Evolutionary conservation across 2,888 invertebrate species (phyloP), one percentile per base, ranked within the genome.

Genomic region (Agrypnus murinus): DNA sequence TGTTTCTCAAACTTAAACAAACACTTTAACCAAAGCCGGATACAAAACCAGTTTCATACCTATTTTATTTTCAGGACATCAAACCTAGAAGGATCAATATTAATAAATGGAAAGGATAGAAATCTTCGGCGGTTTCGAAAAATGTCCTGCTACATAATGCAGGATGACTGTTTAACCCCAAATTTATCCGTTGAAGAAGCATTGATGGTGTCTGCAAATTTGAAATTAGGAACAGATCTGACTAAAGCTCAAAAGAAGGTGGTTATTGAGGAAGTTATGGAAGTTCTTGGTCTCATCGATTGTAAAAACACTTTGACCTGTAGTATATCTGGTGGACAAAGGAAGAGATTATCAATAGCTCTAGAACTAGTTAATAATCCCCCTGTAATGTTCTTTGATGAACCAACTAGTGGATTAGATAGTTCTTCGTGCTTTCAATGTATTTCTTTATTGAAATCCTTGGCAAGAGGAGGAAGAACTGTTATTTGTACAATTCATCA

Each of bases 401-500:
- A 98, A 85, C 97, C 97, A 1, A 94, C 94, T 43, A 93, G 96
- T 80, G 98, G 98, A 14, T 87, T 98, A 84, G 98, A 98, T 84
- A 97, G 96, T 84, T 95, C 96, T 38, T 95, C 97, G 60, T 97
- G 97, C 87, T 96, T 95, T 87, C 96, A 96, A 86, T 94, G 97
- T 85, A 92, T 98, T 82, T 93, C 92, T 71, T 86, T 98, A 81
- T 88, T 98, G 81, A 96, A 96, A 86, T 93, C 94, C 0, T 86
- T 98, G 78, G 95, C 97, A 10, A 89, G 95, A 79, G 95, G 95
- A 58, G 92, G 94, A 0, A 90, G 97, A 75, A 97, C 97, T 31
- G 95, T 98, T 73, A 95, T 98, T 75, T 98, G 97, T 83, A 97
- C 97, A 43, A 98, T 98, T 78, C 98, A 98, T 86, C 98, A 98